phyloP scores from a whole-genome alignment of 2,888 invertebrate species.

The Sisyra nigra region DNA sequence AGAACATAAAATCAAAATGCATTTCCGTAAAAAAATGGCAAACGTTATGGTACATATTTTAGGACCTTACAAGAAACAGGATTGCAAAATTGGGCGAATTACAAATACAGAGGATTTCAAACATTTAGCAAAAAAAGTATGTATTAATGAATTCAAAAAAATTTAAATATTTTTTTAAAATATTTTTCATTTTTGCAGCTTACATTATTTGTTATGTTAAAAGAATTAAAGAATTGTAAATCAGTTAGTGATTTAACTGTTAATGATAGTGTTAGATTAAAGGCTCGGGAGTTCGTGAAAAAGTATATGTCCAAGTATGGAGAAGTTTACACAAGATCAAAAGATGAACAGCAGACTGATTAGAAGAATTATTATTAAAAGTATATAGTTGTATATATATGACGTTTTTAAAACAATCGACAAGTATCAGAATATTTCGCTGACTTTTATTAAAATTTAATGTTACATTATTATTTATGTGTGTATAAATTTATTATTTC shows the following conservation, averaged over 20 bases:
- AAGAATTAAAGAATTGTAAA: slow-evolving; percentile 84
- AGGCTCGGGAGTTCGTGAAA: slow-evolving; percentile 86
- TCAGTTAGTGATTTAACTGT: slow-evolving; percentile 72
- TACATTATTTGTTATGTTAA: slow-evolving; percentile 88
- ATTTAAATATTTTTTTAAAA: not conserved
- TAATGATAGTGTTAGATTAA: slow-evolving; percentile 83
- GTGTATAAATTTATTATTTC: too few species aligned
- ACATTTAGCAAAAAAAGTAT: slow-evolving; percentile 82
- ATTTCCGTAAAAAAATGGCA: slow-evolving; percentile 65
- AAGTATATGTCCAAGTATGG: slow-evolving; percentile 96
- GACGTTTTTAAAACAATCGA: too few species aligned
- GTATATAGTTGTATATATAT: too few species aligned
- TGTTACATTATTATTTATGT: too few species aligned
- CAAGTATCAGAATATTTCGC: too few species aligned
- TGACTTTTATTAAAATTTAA: too few species aligned
- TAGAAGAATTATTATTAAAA: too few species aligned
- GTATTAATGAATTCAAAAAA: slow-evolving; percentile 10
- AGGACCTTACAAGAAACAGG: slow-evolving; percentile 73
- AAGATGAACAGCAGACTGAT: slow-evolving; percentile 32
- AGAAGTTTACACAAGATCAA: slow-evolving; percentile 52
- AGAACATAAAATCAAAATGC: slow-evolving; percentile 65
- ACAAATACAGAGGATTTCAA: slow-evolving; percentile 85
- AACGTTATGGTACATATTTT: slow-evolving; percentile 73
- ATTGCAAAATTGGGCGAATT: slow-evolving; percentile 72
- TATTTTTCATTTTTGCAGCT: slow-evolving; percentile 40